Conservation (phyloP, 2,888 invertebrate genomes). For the Sipha maydis region DNA sequence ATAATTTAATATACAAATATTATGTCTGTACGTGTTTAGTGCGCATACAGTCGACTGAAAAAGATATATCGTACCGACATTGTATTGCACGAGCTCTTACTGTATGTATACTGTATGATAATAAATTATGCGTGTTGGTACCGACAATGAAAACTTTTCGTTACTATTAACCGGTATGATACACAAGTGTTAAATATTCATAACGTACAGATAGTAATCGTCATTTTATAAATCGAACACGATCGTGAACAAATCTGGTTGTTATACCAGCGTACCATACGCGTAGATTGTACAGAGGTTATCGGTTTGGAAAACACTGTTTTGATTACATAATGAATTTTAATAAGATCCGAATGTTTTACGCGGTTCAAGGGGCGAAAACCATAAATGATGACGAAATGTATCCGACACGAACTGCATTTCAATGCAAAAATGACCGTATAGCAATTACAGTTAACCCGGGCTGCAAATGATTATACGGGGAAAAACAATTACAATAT, state of each 20-base stretch:
- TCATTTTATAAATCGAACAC: not conserved
- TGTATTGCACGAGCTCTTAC: too few species aligned
- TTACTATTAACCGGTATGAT: not conserved
- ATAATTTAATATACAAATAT: too few species aligned
- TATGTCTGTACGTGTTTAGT: too few species aligned
- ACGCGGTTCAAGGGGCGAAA: not conserved
- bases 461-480: too few species aligned
- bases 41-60: too few species aligned
- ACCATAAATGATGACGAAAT: not conserved
- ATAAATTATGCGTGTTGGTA: too few species aligned
- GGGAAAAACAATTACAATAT: not conserved
- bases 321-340: too few species aligned
- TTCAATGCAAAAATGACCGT: too few species aligned
- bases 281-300: not conserved
- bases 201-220: not conserved
- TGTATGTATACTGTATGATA: too few species aligned
- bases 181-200: not conserved
- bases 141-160: too few species aligned
- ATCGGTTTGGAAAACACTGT: not conserved
- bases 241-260: not conserved
- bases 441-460: too few species aligned
- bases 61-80: too few species aligned
- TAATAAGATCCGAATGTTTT: not conserved
- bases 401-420: not conserved
- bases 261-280: not conserved